These are phyloP conservation scores for Aphis craccivora DNA, from an alignment of 1,140 invertebrate genomes.

Conservation along the genomic window DNA sequence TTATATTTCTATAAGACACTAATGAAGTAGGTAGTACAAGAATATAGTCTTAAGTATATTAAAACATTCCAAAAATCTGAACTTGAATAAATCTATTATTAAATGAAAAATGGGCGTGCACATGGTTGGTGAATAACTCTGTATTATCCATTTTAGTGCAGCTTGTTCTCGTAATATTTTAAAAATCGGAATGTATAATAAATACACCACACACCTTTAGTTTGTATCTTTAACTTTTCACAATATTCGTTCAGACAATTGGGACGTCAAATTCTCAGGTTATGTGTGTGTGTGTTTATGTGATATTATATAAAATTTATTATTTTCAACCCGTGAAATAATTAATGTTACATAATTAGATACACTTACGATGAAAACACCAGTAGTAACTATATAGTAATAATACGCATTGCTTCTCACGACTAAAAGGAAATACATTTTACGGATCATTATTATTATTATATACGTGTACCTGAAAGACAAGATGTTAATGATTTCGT, in stretches of 20 bases:
- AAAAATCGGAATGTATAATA: background rate
- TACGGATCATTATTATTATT: constrained; percentile 24
- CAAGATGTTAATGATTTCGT: background rate
- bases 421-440: constrained; percentile 17
- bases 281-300: background rate
- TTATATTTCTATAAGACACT: too few species aligned
- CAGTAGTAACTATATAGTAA: constrained; percentile 25
- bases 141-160: too few species aligned
- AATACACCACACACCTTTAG: background rate
- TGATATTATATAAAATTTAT: background rate
- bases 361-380: constrained; percentile 20
- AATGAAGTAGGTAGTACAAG: too few species aligned
- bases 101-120: too few species aligned
- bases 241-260: background rate
- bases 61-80: too few species aligned
- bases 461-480: background rate
- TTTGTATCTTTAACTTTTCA: background rate
- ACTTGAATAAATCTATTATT: too few species aligned
- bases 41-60: too few species aligned
- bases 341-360: constrained; percentile 29
- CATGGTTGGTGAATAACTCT: too few species aligned
- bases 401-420: constrained; percentile 21
- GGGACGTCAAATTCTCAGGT: background rate
- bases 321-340: background rate
- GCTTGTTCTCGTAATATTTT: background rate